phyloP scores from a whole-genome alignment of 2,113 vertebrate genomes.

The Opisthocomus hoazin region DNA sequence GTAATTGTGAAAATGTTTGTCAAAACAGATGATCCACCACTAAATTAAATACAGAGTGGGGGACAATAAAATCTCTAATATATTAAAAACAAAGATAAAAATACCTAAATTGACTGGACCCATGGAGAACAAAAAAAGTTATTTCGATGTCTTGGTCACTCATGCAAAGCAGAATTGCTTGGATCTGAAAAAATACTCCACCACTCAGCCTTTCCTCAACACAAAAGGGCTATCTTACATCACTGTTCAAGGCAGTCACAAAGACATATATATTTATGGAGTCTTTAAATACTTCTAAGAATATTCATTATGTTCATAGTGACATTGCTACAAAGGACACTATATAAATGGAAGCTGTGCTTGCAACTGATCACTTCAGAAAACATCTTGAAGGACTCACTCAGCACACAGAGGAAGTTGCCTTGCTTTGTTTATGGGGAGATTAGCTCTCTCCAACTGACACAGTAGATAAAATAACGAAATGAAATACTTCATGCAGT shows the following conservation, averaged over 20 bases:
- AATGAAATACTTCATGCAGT: neutral
- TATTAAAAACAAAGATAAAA: neutral
- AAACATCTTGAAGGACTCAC: neutral
- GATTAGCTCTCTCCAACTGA: neutral
- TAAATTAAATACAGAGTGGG: neutral
- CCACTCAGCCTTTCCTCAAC: neutral
- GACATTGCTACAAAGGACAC: constrained; percentile 14
- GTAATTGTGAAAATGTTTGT: constrained; percentile 3
- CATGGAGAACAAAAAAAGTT: neutral
- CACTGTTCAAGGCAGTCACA: neutral
- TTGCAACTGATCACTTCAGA: neutral
- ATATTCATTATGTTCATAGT: neutral
- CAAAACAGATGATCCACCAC: constrained; percentile 9
- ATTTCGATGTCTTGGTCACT: neutral
- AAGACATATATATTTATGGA: neutral
- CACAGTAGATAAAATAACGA: neutral
- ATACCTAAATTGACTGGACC: neutral
- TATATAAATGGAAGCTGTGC: neutral
- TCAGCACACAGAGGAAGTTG: neutral
- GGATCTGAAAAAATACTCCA: neutral
- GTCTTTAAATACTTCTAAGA: neutral
- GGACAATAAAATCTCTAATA: neutral
- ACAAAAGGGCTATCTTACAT: neutral
- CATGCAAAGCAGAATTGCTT: neutral
- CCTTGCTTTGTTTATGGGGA: neutral